Conservation (phyloP, 1,140 invertebrate genomes). For the Ericerus pela region DNA sequence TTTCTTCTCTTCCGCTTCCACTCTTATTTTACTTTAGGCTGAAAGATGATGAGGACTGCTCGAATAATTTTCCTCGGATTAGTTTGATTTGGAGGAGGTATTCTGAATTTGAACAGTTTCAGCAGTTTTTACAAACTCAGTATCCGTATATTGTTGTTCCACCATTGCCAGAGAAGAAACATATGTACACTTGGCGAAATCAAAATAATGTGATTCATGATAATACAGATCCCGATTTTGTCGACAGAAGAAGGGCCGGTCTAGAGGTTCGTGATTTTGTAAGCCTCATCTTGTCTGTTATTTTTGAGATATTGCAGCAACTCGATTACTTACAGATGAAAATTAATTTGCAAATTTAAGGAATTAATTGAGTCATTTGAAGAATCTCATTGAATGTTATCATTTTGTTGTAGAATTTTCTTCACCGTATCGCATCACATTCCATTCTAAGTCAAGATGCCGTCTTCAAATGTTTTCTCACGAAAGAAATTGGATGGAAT, state of each 20-base stretch:
- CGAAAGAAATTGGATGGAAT: conserved; percentile 58
- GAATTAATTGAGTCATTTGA: too few species aligned
- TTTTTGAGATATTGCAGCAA: too few species aligned
- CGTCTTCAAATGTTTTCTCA: conserved; percentile 58
- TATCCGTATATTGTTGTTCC: conserved; percentile 66
- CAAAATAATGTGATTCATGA: conserved; percentile 40
- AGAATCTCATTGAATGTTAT: conserved; percentile 5
- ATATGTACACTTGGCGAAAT: conserved; percentile 66
- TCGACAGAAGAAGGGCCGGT: conserved; percentile 59
- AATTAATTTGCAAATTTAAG: too few species aligned
- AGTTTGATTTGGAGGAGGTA: conserved; percentile 64
- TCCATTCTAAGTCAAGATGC: conserved; percentile 54
- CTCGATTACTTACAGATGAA: too few species aligned
- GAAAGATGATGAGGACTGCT: conserved; percentile 3
- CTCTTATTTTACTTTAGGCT: background rate
- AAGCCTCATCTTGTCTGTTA: too few species aligned
- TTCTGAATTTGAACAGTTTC: conserved; percentile 67
- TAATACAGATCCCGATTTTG: conserved; percentile 72
- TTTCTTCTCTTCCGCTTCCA: conserved; percentile 1
- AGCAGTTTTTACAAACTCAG: conserved; percentile 55
- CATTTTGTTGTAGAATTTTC: conserved; percentile 44
- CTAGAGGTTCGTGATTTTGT: conserved; percentile 40
- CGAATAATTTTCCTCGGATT: conserved; percentile 32
- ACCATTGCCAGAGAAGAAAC: conserved; percentile 65
- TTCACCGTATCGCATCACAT: conserved; percentile 58